These are phyloP conservation scores for Drosophila quinaria DNA, from an alignment of 2,888 invertebrate genomes.

Conservation along the genomic window DNA sequence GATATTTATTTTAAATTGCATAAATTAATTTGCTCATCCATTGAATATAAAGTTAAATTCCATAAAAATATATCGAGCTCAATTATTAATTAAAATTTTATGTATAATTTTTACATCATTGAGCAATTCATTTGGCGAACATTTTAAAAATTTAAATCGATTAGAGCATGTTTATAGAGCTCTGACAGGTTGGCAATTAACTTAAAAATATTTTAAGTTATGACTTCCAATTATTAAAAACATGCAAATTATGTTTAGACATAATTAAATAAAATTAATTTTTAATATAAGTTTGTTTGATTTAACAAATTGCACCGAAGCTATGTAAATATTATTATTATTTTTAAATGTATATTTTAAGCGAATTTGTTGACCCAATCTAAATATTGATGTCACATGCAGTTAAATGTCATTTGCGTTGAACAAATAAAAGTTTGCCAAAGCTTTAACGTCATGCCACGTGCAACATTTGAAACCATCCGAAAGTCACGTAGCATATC, in stretches of 20 bases:
- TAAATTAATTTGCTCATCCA: conserved; percentile 28
- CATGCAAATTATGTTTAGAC: not conserved
- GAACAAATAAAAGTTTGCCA: conserved; percentile 45
- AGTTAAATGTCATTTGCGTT: conserved; percentile 33
- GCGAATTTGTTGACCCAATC: not conserved
- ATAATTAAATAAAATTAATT: not conserved
- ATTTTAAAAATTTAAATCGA: not conserved
- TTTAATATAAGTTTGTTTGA: not conserved
- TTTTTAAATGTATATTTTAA: not conserved
- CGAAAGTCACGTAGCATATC: conserved; percentile 63
- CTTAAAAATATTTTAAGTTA: not conserved
- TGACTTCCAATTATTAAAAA: not conserved
- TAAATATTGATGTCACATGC: conserved; percentile 53
- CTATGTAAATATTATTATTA: not conserved
- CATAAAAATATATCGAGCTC: conserved; percentile 30
- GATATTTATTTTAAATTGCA: conserved; percentile 35
- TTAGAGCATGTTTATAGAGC: not conserved
- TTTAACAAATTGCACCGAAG: not conserved
- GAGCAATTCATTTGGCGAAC: not conserved
- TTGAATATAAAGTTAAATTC: conserved; percentile 15
- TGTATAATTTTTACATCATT: conserved; percentile 1
- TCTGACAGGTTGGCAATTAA: conserved; percentile 1
- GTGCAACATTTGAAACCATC: conserved; percentile 53
- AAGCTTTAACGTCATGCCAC: conserved; percentile 34
- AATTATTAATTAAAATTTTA: conserved; percentile 25